Conservation (phyloP, 1,140 invertebrate genomes). For the Macrostomum lignano region DNA sequence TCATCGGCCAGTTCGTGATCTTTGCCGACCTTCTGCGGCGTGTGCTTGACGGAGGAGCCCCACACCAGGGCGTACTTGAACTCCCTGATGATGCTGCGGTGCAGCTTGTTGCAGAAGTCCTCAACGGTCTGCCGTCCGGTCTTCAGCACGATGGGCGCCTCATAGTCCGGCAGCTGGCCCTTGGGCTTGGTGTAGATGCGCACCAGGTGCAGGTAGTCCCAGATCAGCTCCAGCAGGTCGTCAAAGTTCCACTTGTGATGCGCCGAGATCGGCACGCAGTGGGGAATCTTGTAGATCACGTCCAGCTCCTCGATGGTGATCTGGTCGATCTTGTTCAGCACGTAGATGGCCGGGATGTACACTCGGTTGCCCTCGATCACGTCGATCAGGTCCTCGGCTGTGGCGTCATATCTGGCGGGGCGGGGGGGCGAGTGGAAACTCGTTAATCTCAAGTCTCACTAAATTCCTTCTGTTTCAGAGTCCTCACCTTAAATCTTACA, state of each 20-base stretch:
- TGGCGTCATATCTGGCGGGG: too few relatives aligned
- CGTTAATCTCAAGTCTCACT: too few relatives aligned
- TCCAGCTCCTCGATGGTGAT: constrained; percentile 54
- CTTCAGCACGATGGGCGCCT: constrained; percentile 71
- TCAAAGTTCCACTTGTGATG: constrained; percentile 99
- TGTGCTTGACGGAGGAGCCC: constrained; percentile 94
- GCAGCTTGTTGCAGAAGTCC: constrained; percentile 96
- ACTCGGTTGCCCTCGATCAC: constrained; percentile 91
- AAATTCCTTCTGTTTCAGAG: too few relatives aligned
- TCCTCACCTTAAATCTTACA: too few relatives aligned
- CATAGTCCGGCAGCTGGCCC: constrained; percentile 89
- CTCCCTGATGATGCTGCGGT: constrained; percentile 82
- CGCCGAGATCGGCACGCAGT: constrained; percentile 92
- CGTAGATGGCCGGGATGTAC: constrained; percentile 88
- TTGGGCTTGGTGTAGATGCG: constrained; percentile 97
- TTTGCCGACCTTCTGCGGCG: constrained; percentile 91
- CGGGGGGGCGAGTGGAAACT: too few relatives aligned
- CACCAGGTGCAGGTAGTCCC: constrained; percentile 77
- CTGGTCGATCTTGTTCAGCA: constrained; percentile 82
- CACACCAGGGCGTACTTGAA: constrained; percentile 97
- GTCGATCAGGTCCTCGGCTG: constrained; percentile 87
- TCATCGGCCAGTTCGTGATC: constrained; percentile 82
- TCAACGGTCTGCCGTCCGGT: constrained; percentile 57
- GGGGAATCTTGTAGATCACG: constrained; percentile 93
- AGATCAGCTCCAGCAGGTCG: constrained; percentile 90